Conservation (phyloP, 2,888 invertebrate genomes). For the Cephus pygmeus region DNA sequence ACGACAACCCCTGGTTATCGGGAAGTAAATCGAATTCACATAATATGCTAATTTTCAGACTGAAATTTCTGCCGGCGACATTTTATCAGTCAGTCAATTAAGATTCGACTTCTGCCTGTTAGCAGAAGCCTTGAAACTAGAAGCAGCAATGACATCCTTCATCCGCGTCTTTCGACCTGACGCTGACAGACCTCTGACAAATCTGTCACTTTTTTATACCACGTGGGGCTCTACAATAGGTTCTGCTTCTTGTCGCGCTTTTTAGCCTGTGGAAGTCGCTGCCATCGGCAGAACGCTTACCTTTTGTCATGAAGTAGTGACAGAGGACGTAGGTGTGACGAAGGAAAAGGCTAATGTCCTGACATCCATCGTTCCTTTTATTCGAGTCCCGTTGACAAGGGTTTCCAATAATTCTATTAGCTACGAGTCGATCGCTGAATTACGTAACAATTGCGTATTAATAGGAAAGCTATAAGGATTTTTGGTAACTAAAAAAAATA, state of each 20-base stretch:
- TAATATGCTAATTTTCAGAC: background rate
- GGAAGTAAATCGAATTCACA: background rate
- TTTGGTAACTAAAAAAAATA: background rate
- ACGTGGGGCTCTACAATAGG: slow-evolving; percentile 17
- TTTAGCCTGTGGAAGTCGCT: background rate
- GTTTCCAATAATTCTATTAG: background rate
- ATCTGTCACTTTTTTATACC: slow-evolving; percentile 18
- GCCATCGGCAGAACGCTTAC: background rate
- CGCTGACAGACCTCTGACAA: slow-evolving; percentile 20
- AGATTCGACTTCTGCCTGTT: background rate
- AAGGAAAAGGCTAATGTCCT: background rate
- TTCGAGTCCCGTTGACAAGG: background rate
- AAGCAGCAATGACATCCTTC: slow-evolving; percentile 4
- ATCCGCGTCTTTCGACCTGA: slow-evolving; percentile 7
- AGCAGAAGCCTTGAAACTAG: background rate
- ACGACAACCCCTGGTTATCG: background rate
- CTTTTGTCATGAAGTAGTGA: background rate
- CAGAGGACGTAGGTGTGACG: background rate
- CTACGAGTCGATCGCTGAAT: background rate
- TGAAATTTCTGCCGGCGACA: background rate
- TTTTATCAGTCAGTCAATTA: background rate
- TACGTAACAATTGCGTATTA: background rate
- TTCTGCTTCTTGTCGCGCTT: slow-evolving; percentile 9
- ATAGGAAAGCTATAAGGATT: background rate
- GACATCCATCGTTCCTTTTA: background rate